Evolutionary conservation across 1,140 invertebrate genomes (phyloP).

Genomic region (Euwallacea fornicatus): DNA sequence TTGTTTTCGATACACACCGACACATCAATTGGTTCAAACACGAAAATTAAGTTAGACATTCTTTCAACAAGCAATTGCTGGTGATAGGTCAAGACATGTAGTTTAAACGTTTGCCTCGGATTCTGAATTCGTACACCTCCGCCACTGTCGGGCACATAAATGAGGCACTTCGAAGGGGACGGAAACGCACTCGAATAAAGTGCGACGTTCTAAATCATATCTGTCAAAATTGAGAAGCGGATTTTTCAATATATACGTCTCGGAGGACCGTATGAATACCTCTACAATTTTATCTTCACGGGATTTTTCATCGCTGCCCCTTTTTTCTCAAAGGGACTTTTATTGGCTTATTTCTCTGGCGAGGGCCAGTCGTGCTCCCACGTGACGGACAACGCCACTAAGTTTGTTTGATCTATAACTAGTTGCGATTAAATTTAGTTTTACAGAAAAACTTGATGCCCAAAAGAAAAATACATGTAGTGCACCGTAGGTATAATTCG

Average conservation of each 20-base stretch:
- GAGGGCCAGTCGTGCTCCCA: neutral
- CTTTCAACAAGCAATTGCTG: no score
- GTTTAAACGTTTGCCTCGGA: no score
- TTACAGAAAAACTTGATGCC: no score
- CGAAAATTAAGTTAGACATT: no score
- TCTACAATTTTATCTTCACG: constrained; percentile 25
- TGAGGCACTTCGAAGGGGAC: constrained; percentile 11
- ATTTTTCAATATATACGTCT: constrained; percentile 35
- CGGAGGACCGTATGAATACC: constrained; percentile 35
- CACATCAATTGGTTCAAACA: no score
- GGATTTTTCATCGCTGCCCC: constrained; percentile 9
- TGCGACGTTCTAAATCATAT: constrained; percentile 35
- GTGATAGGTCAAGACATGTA: no score
- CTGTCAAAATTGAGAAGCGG: constrained; percentile 34
- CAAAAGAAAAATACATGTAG: constrained; percentile 20
- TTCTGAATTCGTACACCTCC: neutral
- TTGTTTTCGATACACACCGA: no score
- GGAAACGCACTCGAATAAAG: constrained; percentile 35
- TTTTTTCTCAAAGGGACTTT: constrained; percentile 30
- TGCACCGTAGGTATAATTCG: constrained; percentile 9
- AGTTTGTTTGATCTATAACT: no score
- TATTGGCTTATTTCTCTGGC: constrained; percentile 12
- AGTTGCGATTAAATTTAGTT: no score
- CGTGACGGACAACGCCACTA: no score
- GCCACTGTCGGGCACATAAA: neutral